These are phyloP conservation scores for Tipula lateralis DNA, from an alignment of 2,888 invertebrate species.

Conservation along the genomic window DNA sequence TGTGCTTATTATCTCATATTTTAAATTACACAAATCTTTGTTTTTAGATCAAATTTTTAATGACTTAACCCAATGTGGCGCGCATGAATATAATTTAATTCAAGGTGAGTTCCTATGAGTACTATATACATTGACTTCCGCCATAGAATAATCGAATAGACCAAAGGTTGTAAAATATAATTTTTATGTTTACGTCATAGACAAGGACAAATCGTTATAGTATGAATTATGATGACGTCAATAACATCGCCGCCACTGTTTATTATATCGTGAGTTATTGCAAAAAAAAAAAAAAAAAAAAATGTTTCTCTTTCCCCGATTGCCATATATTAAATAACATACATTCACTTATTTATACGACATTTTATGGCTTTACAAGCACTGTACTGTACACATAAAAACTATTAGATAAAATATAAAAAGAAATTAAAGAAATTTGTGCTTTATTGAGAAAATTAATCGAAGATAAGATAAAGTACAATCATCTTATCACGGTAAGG, in stretches of 20 bases:
- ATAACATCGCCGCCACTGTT: neutral
- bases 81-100: neutral
- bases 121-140: neutral
- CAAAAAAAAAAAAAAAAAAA: neutral
- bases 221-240: neutral
- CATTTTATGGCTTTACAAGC: neutral
- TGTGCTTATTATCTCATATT: neutral
- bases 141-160: neutral
- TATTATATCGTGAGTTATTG: neutral
- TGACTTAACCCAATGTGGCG: neutral
- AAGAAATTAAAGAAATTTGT: neutral
- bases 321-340: neutral
- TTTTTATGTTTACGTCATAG: neutral
- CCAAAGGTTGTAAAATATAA: neutral
- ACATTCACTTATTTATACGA: constrained; percentile 20
- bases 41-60: neutral
- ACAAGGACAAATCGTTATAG: neutral
- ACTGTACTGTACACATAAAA: too few relatives aligned
- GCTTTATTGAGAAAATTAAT: neutral
- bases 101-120: neutral
- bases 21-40: neutral
- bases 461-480: too few relatives aligned
- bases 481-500: too few relatives aligned
- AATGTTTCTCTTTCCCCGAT: neutral
- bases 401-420: neutral